A percentile compares a stretch with the other conserved stretches of the same genome.
Evolutionary conservation across 2,113 vertebrate species (phyloP).

Genomic region (Pithys albifrons): DNA sequence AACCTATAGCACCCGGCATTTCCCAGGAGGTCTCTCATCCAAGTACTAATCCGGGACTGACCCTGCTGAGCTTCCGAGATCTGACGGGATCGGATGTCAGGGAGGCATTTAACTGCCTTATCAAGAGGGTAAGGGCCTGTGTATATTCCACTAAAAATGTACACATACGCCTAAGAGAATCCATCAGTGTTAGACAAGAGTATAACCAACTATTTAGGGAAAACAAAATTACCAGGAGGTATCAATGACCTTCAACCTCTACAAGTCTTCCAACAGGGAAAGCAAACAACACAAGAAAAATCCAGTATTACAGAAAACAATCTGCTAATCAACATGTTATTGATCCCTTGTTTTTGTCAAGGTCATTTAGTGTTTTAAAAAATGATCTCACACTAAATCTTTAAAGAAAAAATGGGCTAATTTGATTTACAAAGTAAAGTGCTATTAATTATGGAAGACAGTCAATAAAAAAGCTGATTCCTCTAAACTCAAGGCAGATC

Average conservation of each 20-base stretch:
- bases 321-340: slow-evolving; percentile 93
- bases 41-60: no score
- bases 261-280: slow-evolving; percentile 65
- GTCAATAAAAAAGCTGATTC: slow-evolving; percentile 81
- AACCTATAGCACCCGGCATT: no score
- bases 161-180: slow-evolving; percentile 66
- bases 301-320: slow-evolving; percentile 87
- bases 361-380: slow-evolving; percentile 93
- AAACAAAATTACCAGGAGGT: slow-evolving; percentile 63
- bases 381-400: slow-evolving; percentile 89
- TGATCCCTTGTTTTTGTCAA: slow-evolving; percentile 94
- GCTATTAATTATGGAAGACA: slow-evolving; percentile 85
- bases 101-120: no score
- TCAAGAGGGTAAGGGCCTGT: not conserved
- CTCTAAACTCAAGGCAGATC: slow-evolving; percentile 75
- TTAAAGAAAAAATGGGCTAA: slow-evolving; percentile 82
- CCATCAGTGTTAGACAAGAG: slow-evolving; percentile 52
- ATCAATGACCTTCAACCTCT: slow-evolving; percentile 68
- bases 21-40: no score
- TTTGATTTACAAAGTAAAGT: slow-evolving; percentile 95
- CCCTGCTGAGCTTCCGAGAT: no score
- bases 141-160: slow-evolving; percentile 5
- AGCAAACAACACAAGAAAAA: slow-evolving; percentile 54
- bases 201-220: slow-evolving; percentile 40
- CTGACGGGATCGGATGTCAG: no score